A percentile compares a stretch with the other conserved stretches of the same genome.
Evolutionary conservation across 2,113 vertebrate genomes (phyloP).

Genomic region (Calidris pugnax): DNA sequence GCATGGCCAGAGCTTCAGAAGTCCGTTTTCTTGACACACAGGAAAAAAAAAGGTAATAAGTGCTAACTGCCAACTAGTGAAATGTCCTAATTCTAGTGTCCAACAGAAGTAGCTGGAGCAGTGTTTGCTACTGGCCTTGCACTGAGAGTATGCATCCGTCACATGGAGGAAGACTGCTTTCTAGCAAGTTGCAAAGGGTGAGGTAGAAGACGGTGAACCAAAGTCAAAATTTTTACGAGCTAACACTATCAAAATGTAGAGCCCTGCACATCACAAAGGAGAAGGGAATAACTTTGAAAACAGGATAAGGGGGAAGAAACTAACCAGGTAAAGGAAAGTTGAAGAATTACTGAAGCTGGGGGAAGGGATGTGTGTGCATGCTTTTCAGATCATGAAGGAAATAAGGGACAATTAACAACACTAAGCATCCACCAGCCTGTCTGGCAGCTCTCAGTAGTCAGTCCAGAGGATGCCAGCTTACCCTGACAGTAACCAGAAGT

Average conservation of each 20-base stretch:
- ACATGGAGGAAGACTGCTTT: not conserved
- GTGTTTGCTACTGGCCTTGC: not conserved
- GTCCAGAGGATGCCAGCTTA: not conserved
- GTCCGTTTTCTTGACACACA: not conserved
- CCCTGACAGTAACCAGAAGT: not conserved
- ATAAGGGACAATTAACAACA: not conserved
- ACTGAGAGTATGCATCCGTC: fast-evolving
- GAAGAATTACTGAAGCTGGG: not conserved
- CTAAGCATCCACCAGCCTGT: not conserved
- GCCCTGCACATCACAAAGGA: not conserved
- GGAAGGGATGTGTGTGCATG: not conserved
- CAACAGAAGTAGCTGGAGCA: not conserved
- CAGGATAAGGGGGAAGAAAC: not conserved
- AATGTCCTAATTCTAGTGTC: not conserved
- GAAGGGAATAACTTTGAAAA: not conserved
- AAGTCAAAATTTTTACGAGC: not conserved
- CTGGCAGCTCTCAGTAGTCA: not conserved
- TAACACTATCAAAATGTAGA: not conserved
- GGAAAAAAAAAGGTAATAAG: not conserved
- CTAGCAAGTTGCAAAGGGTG: not conserved
- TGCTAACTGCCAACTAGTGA: not conserved
- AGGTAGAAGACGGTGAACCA: not conserved
- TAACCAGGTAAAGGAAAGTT: not conserved
- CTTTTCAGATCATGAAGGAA: not conserved
- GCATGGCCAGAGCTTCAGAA: not conserved